Conservation (phyloP, 2,113 vertebrate species). For the Dunckerocampus dactyliophorus region DNA sequence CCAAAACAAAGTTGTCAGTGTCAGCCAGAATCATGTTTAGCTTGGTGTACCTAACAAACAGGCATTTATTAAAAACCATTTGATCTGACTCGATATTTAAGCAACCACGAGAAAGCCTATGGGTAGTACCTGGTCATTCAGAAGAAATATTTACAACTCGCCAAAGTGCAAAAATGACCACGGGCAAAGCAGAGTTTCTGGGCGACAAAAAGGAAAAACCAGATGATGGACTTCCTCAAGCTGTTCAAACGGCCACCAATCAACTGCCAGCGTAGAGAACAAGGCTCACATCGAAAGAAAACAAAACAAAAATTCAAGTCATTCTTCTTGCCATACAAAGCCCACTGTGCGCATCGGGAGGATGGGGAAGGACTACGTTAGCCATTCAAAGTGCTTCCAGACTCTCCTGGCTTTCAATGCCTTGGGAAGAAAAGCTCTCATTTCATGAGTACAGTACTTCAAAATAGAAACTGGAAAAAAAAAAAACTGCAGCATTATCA, state of each 20-base stretch:
- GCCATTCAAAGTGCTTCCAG: slow-evolving; percentile 43
- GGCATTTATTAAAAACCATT: not conserved
- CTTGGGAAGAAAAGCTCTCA: slow-evolving; percentile 70
- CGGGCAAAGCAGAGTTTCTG: slow-evolving; percentile 24
- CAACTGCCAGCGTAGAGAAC: slow-evolving; percentile 44
- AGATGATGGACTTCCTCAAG: slow-evolving; percentile 40
- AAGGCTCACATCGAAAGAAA: slow-evolving; percentile 39
- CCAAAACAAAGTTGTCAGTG: not conserved
- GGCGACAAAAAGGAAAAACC: slow-evolving; percentile 26
- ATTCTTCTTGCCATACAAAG: slow-evolving; percentile 65
- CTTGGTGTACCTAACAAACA: not conserved
- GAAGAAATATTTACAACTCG: slow-evolving; percentile 59
- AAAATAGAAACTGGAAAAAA: slow-evolving; percentile 58
- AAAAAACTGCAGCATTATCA: slow-evolving; percentile 60
- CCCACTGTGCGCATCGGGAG: slow-evolving; percentile 60
- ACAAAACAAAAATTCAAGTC: slow-evolving; percentile 57
- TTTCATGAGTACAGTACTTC: slow-evolving; percentile 79
- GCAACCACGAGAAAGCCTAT: slow-evolving; percentile 40
- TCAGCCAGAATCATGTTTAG: not conserved
- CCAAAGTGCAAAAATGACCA: slow-evolving; percentile 71
- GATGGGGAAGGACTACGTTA: slow-evolving; percentile 39
- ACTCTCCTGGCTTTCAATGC: slow-evolving; percentile 66
- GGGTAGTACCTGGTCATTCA: slow-evolving; percentile 57
- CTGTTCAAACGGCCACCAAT: slow-evolving; percentile 37
- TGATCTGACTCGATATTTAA: not conserved